These are phyloP conservation scores for Pelobates fuscus DNA, from an alignment of 2,113 vertebrate species.

Conservation along the genomic window DNA sequence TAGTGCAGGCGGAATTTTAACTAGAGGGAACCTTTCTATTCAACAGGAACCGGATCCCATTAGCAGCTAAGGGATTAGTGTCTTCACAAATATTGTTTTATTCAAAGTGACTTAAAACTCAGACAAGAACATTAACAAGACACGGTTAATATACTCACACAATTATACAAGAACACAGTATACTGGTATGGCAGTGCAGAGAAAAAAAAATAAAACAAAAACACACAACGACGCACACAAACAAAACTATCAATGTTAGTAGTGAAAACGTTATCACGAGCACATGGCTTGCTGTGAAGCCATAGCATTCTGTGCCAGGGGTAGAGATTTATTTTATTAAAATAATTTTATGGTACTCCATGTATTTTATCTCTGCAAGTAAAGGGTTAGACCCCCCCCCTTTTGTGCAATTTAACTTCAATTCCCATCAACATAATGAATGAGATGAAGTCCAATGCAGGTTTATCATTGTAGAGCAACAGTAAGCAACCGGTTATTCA, in stretches of 20 bases:
- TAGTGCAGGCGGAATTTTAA: background rate
- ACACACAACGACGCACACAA: no score
- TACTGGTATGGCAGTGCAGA: conserved; percentile 30
- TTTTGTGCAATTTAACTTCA: no score
- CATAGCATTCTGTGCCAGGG: background rate
- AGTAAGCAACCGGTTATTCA: no score
- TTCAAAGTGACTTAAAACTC: background rate
- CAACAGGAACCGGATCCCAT: background rate
- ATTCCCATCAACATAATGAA: no score
- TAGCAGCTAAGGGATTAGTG: background rate
- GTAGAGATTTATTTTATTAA: background rate
- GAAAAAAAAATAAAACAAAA: conserved; percentile 8
- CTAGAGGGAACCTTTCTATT: background rate
- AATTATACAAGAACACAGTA: conserved; percentile 18
- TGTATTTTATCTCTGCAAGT: no score
- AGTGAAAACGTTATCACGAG: background rate
- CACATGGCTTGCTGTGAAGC: background rate
- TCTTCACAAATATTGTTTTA: background rate
- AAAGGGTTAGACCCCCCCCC: no score
- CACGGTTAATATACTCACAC: background rate
- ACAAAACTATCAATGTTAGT: no score
- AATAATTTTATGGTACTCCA: no score
- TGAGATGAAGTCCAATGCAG: no score
- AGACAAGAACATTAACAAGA: background rate
- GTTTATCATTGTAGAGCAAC: no score